Evolutionary conservation across 2,113 vertebrate genomes (phyloP).

Genomic region (Antennarius striatus): DNA sequence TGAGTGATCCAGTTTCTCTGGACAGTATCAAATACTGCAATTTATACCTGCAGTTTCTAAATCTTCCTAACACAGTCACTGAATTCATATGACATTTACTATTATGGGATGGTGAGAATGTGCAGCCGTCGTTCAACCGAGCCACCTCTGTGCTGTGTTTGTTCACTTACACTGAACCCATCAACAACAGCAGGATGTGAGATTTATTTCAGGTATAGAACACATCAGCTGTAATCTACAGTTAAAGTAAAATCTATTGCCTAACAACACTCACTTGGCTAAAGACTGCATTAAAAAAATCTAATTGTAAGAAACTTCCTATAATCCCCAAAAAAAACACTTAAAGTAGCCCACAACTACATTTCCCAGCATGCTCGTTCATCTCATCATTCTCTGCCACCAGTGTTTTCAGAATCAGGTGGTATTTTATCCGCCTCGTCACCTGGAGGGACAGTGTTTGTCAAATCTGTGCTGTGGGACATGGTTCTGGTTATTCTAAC

Average conservation of each 20-base stretch:
- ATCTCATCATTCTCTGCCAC: neutral
- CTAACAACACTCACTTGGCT: slow-evolving; percentile 42
- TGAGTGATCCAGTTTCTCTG: no score
- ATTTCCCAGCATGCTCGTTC: slow-evolving; percentile 36
- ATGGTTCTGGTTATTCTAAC: neutral
- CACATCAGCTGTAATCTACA: no score
- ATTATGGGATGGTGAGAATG: no score
- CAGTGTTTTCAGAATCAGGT: neutral
- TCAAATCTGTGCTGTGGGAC: neutral
- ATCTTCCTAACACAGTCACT: no score
- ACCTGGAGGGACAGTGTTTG: neutral
- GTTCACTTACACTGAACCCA: no score
- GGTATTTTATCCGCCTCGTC: neutral
- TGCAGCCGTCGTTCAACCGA: no score
- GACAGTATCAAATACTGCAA: no score
- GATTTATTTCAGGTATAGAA: no score
- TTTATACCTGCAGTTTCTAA: no score
- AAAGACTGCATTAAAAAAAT: slow-evolving; percentile 35
- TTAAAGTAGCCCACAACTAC: neutral
- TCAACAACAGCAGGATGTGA: no score
- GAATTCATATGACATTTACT: no score
- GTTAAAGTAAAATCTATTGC: slow-evolving; percentile 29
- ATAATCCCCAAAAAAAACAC: neutral
- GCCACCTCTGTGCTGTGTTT: no score
- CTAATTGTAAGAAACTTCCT: neutral